Evolutionary conservation across 2,113 vertebrate genomes (phyloP).

Genomic region (Acrocephalus kingi): DNA sequence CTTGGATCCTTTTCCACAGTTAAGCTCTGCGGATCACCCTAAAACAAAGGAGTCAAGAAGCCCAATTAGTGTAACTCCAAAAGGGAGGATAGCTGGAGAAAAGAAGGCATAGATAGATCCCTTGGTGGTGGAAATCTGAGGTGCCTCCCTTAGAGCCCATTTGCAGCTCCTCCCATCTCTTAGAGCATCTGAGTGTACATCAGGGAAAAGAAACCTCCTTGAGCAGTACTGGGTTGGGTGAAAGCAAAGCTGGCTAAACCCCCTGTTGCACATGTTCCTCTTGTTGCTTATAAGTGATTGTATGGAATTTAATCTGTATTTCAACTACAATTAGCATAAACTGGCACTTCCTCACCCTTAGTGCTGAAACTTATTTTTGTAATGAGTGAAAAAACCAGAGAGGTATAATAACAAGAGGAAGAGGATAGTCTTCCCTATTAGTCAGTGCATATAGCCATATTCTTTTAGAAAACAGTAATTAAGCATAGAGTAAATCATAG

Average conservation of each 20-base stretch:
- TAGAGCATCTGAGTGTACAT: neutral
- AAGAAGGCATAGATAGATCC: neutral
- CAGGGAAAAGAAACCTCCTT: neutral
- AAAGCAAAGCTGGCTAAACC: neutral
- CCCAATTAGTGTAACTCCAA: neutral
- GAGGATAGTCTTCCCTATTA: neutral
- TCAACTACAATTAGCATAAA: neutral
- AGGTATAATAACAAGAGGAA: neutral
- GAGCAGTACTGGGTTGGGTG: neutral
- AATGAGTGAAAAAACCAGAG: neutral
- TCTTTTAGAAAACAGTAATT: constrained; percentile 34
- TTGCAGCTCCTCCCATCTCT: neutral
- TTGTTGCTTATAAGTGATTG: neutral
- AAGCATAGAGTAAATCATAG: neutral
- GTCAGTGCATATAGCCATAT: neutral
- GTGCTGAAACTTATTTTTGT: neutral
- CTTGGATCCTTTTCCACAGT: neutral
- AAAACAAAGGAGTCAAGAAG: neutral
- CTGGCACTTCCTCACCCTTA: neutral
- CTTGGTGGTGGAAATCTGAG: neutral
- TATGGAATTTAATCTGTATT: neutral
- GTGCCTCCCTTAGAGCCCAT: neutral
- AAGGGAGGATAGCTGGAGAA: neutral
- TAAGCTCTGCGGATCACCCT: rapidly evolving
- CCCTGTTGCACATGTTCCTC: neutral